Evolutionary conservation across 2,797 vertebrate species (phyloP).

Genomic region (Falco cherrug): DNA sequence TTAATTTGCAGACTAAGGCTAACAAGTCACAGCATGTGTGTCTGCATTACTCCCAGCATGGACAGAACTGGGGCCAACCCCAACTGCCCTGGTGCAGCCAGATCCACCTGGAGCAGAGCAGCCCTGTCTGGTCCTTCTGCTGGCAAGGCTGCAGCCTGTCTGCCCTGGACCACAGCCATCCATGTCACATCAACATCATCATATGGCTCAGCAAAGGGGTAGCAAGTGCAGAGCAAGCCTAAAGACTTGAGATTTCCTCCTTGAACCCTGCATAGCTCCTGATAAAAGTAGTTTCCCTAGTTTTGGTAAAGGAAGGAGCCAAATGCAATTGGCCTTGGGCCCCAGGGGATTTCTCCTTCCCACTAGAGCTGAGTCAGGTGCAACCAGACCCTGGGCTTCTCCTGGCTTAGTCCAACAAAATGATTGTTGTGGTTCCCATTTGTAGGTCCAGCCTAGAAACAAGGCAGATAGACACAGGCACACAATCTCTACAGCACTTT

Average conservation of each 20-base stretch:
- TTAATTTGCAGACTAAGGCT: neutral
- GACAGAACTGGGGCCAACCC: rapidly evolving
- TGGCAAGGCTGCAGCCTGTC: neutral
- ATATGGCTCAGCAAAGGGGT: rapidly evolving
- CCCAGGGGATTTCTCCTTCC: neutral
- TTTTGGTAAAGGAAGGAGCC: neutral
- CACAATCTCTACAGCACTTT: neutral
- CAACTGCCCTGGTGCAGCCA: neutral
- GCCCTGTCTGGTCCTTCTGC: neutral
- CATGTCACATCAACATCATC: rapidly evolving
- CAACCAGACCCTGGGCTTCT: neutral
- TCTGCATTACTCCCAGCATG: neutral
- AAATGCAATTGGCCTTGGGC: neutral
- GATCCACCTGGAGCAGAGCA: neutral
- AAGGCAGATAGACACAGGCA: neutral
- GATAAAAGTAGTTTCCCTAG: neutral
- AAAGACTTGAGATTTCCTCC: neutral
- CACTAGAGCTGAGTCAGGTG: neutral
- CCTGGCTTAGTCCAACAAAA: neutral
- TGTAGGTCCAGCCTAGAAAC: neutral
- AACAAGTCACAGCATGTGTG: rapidly evolving
- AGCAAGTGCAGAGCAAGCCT: neutral
- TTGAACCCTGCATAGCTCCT: neutral
- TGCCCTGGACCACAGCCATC: neutral
- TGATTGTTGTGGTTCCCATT: neutral